phyloP scores from a whole-genome alignment of 2,888 invertebrate species.

The Scaptomyza reducta region DNA sequence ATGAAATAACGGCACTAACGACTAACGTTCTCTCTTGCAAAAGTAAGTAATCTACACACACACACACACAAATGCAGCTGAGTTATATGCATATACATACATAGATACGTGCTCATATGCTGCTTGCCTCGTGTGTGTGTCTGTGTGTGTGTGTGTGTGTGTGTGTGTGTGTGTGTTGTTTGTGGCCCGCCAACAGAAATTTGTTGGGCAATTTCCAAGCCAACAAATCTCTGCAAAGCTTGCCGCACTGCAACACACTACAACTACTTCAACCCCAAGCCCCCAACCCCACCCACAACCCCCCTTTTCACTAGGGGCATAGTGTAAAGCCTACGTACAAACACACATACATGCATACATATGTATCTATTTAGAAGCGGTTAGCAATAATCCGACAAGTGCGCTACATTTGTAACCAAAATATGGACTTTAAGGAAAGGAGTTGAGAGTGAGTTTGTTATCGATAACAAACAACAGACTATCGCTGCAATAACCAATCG shows the following conservation, averaged over 20 bases:
- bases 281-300: not conserved
- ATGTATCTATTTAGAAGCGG: slow-evolving; percentile 2
- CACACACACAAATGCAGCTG: slow-evolving; percentile 22
- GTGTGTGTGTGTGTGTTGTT: slow-evolving; percentile 53
- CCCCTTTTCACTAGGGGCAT: not conserved
- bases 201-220: slow-evolving; percentile 81
- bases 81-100: slow-evolving; percentile 66
- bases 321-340: slow-evolving; percentile 14
- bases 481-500: too few relatives aligned
- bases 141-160: slow-evolving; percentile 4
- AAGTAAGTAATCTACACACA: slow-evolving; percentile 77
- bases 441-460: too few relatives aligned
- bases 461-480: too few relatives aligned
- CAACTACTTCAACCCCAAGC: not conserved
- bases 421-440: not conserved
- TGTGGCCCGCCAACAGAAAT: slow-evolving; percentile 78
- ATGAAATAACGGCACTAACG: slow-evolving; percentile 80
- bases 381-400: slow-evolving; percentile 10
- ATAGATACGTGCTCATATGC: slow-evolving; percentile 71
- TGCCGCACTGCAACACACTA: slow-evolving; percentile 59
- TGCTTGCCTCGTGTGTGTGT: slow-evolving; percentile 7
- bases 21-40: slow-evolving; percentile 60
- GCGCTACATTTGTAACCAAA: slow-evolving; percentile 12
- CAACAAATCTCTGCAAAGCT: slow-evolving; percentile 78
- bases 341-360: slow-evolving; percentile 1